A percentile compares a stretch with the other conserved stretches of the same genome.
Conservation (phyloP, 2,888 invertebrate genomes). For the Parnassius orleans region DNA sequence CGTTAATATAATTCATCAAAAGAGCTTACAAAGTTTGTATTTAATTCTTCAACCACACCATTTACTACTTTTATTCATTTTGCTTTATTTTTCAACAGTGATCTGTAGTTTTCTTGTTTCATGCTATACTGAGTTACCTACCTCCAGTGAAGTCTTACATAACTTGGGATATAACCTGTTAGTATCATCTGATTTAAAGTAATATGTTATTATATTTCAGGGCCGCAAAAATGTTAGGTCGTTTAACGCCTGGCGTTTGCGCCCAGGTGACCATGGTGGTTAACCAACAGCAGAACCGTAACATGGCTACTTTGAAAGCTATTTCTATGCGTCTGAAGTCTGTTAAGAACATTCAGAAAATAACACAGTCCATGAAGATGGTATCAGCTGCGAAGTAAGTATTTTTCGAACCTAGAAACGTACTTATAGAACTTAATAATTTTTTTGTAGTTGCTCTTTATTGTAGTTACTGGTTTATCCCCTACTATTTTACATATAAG, state of each 20-base stretch:
- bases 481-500: no score
- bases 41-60: slow-evolving; percentile 14
- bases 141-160: slow-evolving; percentile 67
- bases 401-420: background rate
- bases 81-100: background rate
- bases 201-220: slow-evolving; percentile 47
- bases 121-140: slow-evolving; percentile 32
- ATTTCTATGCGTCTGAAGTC: slow-evolving; percentile 98
- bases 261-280: slow-evolving; percentile 77
- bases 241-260: slow-evolving; percentile 76
- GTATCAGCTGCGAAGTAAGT: slow-evolving; percentile 91
- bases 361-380: slow-evolving; percentile 99
- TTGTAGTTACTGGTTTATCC: no score
- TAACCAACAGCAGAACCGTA: slow-evolving; percentile 87
- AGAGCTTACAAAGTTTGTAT: slow-evolving; percentile 68
- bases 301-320: slow-evolving; percentile 97
- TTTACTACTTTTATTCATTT: slow-evolving; percentile 9
- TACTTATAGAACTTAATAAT: background rate
- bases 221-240: slow-evolving; percentile 80
- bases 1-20: slow-evolving; percentile 49
- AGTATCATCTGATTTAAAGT: slow-evolving; percentile 49
- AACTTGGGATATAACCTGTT: slow-evolving; percentile 51
- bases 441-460: background rate
- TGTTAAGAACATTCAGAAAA: slow-evolving; percentile 99
- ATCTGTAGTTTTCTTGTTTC: slow-evolving; percentile 5